phyloP scores from a whole-genome alignment of 2,888 invertebrate genomes.

The Incurvaria masculella region DNA sequence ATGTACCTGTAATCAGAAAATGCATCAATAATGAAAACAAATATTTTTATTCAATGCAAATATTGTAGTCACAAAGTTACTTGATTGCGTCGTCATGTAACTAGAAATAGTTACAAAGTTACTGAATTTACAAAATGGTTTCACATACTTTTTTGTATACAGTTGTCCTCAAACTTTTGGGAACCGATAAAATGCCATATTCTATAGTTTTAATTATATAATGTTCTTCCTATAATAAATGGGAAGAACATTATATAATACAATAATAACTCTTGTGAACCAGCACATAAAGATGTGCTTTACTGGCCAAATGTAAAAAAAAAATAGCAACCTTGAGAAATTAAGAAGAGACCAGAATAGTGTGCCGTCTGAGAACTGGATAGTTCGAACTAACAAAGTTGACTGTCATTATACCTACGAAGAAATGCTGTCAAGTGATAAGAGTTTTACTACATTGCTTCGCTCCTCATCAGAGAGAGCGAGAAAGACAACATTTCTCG shows the following conservation, averaged over 20 bases:
- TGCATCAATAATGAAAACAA: too few relatives aligned
- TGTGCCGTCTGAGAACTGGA: conserved; percentile 9
- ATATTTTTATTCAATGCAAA: conserved; percentile 4
- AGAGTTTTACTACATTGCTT: too few relatives aligned
- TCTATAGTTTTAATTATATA: conserved; percentile 6
- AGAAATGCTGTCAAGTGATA: too few relatives aligned
- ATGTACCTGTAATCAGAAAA: too few relatives aligned
- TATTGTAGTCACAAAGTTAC: conserved; percentile 5
- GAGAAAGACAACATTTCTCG: too few relatives aligned
- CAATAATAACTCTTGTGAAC: conserved; percentile 7
- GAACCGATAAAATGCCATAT: conserved; percentile 2
- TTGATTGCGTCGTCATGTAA: conserved; percentile 4
- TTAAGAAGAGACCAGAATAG: conserved; percentile 8
- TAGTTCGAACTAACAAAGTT: too few relatives aligned
- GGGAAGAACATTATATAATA: too few relatives aligned
- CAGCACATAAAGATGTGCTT: conserved; percentile 7
- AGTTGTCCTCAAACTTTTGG: conserved; percentile 7
- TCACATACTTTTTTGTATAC: conserved; percentile 1
- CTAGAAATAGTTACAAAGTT: conserved; percentile 7
- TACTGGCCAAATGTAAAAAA: conserved; percentile 9
- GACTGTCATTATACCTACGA: too few relatives aligned
- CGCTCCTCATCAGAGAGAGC: too few relatives aligned
- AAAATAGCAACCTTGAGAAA: conserved; percentile 9
- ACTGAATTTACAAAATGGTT: conserved; percentile 8
- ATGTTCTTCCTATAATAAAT: conserved; percentile 2